Base-by-base conservation (phyloP, 2,113 vertebrate species). In the Hypomesus transpacificus region DNA sequence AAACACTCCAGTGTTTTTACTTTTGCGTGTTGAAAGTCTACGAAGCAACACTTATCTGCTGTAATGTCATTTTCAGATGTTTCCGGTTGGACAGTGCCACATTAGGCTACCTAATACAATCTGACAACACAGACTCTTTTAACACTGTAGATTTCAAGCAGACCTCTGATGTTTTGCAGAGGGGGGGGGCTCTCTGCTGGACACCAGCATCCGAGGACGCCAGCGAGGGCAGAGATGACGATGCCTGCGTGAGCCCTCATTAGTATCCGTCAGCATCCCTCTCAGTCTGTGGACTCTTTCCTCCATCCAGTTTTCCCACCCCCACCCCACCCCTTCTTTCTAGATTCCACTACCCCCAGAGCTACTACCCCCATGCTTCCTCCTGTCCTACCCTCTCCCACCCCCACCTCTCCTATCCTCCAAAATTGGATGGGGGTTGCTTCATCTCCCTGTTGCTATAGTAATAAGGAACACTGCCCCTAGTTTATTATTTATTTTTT, bases 391-490 rank as follows among this genome's bases (percentile, higher is more conserved):
- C 77, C 71, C 78, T 78, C 75, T 66, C 70, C 16, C 14, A 14
- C 31, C 77, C n/a, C 54, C 16, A 17, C 51, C 54, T 76, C 81
- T 83, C 39, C 76, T 18, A 71, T 54, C 63, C 70, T 71, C 79
- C 82, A 81, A 82, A 84, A 73, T 74, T 85, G 82, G 85, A 88
- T 89, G 84, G 83, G 86, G 84, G 87, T 81, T 89, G 84, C 87
- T 80, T 83, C 75, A 77, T 89, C 86, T 89, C 84, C 85, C 86
- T 89, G 89, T 91, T 91, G 90, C 90, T 86, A 91, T 91, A 89
- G 90, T 81, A 85, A 91, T 89, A 89, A 87, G 85, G 87, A 90
- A 87, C 87, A 85, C 75, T 79, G 80, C 80, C 83, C 86, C 79
- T 46, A 68, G 75, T 56, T 54, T 73, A 85, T 85, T 84, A 82